A percentile compares a stretch with the other conserved stretches of the same genome.
Conservation (phyloP, 1,140 invertebrate genomes). For the Capitella teleta region DNA sequence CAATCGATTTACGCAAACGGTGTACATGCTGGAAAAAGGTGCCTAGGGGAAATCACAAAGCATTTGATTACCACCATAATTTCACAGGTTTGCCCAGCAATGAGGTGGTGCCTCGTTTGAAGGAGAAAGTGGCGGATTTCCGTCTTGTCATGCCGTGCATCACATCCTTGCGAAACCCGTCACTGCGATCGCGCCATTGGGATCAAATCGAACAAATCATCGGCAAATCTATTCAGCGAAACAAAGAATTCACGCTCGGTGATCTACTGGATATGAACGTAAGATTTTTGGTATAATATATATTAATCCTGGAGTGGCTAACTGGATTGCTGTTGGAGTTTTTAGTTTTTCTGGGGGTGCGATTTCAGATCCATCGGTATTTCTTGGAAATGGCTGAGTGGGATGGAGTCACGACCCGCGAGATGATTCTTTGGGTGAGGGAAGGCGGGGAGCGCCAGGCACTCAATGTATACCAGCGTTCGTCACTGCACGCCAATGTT, state of each 20-base stretch:
- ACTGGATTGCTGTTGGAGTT: no score
- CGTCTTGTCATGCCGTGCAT: conserved; percentile 54
- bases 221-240: conserved; percentile 29
- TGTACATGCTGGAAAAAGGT: conserved; percentile 42
- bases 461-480: no score
- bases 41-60: not conserved
- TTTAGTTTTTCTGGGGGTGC: no score
- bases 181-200: conserved; percentile 35
- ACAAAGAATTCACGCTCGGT: conserved; percentile 36
- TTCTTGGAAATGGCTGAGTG: no score
- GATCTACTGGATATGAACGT: conserved; percentile 39
- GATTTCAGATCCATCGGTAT: no score
- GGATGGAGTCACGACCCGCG: no score
- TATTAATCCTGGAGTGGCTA: no score
- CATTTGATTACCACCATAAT: no score
- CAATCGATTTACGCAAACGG: conserved; percentile 38
- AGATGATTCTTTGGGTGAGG: no score
- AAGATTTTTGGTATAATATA: conserved; percentile 12
- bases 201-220: conserved; percentile 34
- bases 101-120: conserved; percentile 60
- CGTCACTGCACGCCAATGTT: no score
- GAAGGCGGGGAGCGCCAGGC: no score
- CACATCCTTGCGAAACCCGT: conserved; percentile 37
- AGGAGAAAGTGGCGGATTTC: conserved; percentile 62
- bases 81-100: conserved; percentile 57